Evolutionary conservation across 2,797 vertebrate genomes (phyloP), one percentile per base, ranked within the genome.

Genomic region (Siniperca undulata): DNA sequence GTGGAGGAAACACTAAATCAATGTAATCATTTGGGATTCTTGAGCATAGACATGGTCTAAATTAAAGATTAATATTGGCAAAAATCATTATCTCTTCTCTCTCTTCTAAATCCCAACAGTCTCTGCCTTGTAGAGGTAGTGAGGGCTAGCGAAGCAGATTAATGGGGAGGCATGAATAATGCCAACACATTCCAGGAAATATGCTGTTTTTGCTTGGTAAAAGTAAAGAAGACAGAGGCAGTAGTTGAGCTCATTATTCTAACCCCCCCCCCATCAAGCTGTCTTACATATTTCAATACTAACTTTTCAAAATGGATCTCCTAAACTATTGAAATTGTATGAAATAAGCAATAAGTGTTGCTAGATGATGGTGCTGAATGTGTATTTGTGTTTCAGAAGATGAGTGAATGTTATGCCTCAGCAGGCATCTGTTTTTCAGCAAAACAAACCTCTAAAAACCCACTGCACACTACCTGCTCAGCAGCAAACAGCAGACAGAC

Each of bases 171-270:
- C 52, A 58, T 70, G 73, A 77, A 74, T 78, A 69, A 78, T 76
- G 60, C 27, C 42, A 56, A 22, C 30, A 44, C 46, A 48, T 46
- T 78, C 64, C 42, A 71, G 50, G 48, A 68, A 69, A 60, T 40
- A 62, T 38, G 3, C 19, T 67, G 53, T 55, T 78, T 64, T 19
- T 67, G 34, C 58, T 82, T 27, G 0, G 20, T 73, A 6, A n/a
- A 73, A 75, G 70, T 52, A 76, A 80, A 78, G 16, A 42, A 66
- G 14, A 76, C 71, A 50, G 66, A 60, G 3, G 55, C 44, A 13
- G 38, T 77, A 65, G 86, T 71, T 81, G 56, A 64, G 68, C 64
- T 83, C 74, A 74, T 80, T 78, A 75, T 80, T 83, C 34, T 36
- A 53, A 52, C 60, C 59, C 36, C 27, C 27, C 27, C 27, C 27